Base-by-base conservation (phyloP, 2,888 invertebrate species). In the Girardia tigrina region DNA sequence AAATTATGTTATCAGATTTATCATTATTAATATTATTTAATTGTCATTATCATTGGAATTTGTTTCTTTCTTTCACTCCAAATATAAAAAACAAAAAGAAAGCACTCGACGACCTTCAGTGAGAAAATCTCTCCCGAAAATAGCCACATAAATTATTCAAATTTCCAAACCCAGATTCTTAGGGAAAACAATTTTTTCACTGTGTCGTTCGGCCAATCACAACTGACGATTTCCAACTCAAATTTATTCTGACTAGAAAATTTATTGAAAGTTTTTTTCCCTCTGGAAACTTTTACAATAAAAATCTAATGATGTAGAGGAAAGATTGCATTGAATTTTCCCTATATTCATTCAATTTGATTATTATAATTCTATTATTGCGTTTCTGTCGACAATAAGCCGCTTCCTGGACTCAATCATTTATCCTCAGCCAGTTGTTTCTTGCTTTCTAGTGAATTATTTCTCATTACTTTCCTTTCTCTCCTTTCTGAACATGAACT, bases 321-420 rank as follows among this genome's bases (percentile, higher is more conserved):
- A 56, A 56, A 56, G 8, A 56, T 56, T n/a, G 56, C 56, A 56
- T 56, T 56, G 56, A 56, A 56, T 20, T 8, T 56, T 56, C n/a
- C 4, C n/a, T n/a, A n/a, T n/a, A n/a, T n/a, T n/a, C n/a, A n/a
- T n/a, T n/a, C n/a, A n/a, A n/a, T n/a, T n/a, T n/a, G n/a, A n/a
- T n/a, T n/a, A n/a, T 56, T 20, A 20, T n/a, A 8, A 56, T 56
- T 56, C 8, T 20, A 56, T 12, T 56, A 4, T 16, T 56, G n/a
- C n/a, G n/a, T 2, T 12, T 8, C 20, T 16, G n/a, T n/a, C 23
- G n/a, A 56, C 56, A 56, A 56, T 56, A 56, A 23, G n/a, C n/a
- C n/a, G n/a, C 56, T 56, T 56, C 56, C 56, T 56, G n/a, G 23
- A 56, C n/a, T 20, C 23, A 56, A 56, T n/a, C 23, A 56, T 56